Conservation (phyloP, 2,797 vertebrate species). For the Mormyrus proboscirostris region DNA sequence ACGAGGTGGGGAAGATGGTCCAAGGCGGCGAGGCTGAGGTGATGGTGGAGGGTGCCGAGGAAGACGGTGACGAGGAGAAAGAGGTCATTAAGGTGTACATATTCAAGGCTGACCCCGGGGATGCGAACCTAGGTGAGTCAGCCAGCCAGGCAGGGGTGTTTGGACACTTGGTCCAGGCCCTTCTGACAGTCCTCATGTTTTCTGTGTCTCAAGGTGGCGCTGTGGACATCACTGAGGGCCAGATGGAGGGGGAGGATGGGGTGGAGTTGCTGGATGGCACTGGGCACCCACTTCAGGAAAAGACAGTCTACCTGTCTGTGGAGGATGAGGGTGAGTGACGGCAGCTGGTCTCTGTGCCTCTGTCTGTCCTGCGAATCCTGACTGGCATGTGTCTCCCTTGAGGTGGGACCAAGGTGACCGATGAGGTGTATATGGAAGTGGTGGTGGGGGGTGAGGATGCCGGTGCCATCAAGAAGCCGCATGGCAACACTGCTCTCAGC, state of each 20-base stretch:
- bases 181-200: not conserved
- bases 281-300: constrained; percentile 70
- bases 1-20: constrained; percentile 94
- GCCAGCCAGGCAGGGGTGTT: not conserved
- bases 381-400: not conserved
- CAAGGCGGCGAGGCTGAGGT: constrained; percentile 86
- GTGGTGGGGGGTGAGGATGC: constrained; percentile 86
- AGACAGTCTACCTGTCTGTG: constrained; percentile 86
- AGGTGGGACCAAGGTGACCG: constrained; percentile 75
- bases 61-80: constrained; percentile 77
- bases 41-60: constrained; percentile 75
- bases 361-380: not conserved
- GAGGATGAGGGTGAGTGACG: constrained; percentile 79
- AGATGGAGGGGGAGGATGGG: constrained; percentile 58
- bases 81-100: constrained; percentile 99
- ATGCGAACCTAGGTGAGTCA: constrained; percentile 90
- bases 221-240: constrained; percentile 79
- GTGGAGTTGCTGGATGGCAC: constrained; percentile 69
- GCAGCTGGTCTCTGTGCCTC: constrained; percentile 63
- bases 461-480: constrained; percentile 72
- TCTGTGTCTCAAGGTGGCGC: constrained; percentile 62
- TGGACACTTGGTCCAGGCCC: not conserved
- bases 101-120: constrained; percentile 96
- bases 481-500: constrained; percentile 62
- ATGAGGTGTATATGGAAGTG: constrained; percentile 92